These are phyloP conservation scores for Lamprologus ornatipinnis DNA, from an alignment of 2,113 vertebrate species.

Conservation along the genomic window DNA sequence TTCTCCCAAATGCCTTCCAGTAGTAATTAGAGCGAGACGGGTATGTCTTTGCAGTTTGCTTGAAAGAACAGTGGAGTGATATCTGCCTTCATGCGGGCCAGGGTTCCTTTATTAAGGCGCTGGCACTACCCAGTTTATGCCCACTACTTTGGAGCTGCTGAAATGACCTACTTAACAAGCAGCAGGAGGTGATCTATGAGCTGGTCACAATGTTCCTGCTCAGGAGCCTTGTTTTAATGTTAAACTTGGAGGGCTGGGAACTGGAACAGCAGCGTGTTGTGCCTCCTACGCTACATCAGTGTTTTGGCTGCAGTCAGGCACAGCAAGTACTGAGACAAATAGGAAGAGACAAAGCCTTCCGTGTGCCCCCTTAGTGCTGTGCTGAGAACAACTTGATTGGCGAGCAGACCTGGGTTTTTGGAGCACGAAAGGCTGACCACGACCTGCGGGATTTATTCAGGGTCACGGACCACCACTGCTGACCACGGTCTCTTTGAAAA, in stretches of 20 bases:
- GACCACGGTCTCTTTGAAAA: constrained; percentile 23
- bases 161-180: constrained; percentile 20
- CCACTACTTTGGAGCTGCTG: constrained; percentile 8
- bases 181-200: constrained; percentile 34
- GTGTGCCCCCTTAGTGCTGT: constrained; percentile 45
- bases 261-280: constrained; percentile 15
- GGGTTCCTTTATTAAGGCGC: background rate
- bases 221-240: background rate
- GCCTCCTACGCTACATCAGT: constrained; percentile 40
- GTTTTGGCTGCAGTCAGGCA: constrained; percentile 54
- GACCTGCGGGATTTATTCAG: constrained; percentile 46
- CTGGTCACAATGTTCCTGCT: constrained; percentile 7
- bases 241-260: constrained; percentile 17
- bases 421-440: constrained; percentile 23
- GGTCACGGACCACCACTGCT: constrained; percentile 36
- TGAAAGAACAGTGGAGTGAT: constrained; percentile 6
- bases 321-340: constrained; percentile 57
- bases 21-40: constrained; percentile 45
- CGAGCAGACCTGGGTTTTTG: constrained; percentile 46
- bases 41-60: background rate
- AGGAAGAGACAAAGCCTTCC: constrained; percentile 66
- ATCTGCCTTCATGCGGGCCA: background rate
- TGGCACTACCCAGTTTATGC: constrained; percentile 3
- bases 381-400: constrained; percentile 61
- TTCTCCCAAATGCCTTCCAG: constrained; percentile 54